These are phyloP conservation scores for Cairina moschata DNA, from an alignment of 2,113 vertebrate genomes.

Conservation along the genomic window DNA sequence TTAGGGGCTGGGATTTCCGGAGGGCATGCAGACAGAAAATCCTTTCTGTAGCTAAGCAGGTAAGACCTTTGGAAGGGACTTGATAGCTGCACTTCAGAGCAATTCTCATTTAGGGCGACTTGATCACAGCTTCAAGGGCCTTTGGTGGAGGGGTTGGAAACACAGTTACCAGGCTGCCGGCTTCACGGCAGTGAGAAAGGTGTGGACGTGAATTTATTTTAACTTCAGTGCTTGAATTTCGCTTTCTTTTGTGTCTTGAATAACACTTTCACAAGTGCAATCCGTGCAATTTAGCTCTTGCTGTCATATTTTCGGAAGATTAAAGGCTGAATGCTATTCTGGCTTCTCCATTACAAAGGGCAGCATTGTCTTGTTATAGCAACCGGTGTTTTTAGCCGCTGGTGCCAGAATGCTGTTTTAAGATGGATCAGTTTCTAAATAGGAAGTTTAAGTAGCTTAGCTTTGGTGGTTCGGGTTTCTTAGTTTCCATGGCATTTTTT, in stretches of 20 bases:
- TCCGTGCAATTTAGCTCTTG: constrained; percentile 28
- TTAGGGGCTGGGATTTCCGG: background rate
- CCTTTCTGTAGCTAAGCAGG: background rate
- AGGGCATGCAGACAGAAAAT: background rate
- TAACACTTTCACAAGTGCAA: constrained; percentile 18
- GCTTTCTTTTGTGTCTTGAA: background rate
- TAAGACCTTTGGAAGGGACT: background rate
- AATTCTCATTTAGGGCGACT: background rate
- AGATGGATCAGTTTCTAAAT: constrained; percentile 57
- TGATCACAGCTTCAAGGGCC: background rate
- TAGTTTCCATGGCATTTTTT: constrained; percentile 45
- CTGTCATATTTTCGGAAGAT: constrained; percentile 57
- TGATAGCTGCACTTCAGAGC: background rate
- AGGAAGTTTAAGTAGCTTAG: constrained; percentile 54
- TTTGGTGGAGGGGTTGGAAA: background rate
- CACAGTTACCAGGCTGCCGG: background rate
- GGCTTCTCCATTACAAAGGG: background rate
- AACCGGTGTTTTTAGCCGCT: background rate
- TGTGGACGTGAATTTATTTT: constrained; percentile 10
- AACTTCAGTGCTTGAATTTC: constrained; percentile 2
- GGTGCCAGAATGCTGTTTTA: constrained; percentile 20
- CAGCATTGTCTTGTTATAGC: constrained; percentile 19
- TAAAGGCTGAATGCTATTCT: constrained; percentile 40
- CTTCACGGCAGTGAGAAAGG: background rate
- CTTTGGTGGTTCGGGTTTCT: constrained; percentile 38